Conservation (phyloP, 2,888 invertebrate genomes). For the Lapara coniferarum region DNA sequence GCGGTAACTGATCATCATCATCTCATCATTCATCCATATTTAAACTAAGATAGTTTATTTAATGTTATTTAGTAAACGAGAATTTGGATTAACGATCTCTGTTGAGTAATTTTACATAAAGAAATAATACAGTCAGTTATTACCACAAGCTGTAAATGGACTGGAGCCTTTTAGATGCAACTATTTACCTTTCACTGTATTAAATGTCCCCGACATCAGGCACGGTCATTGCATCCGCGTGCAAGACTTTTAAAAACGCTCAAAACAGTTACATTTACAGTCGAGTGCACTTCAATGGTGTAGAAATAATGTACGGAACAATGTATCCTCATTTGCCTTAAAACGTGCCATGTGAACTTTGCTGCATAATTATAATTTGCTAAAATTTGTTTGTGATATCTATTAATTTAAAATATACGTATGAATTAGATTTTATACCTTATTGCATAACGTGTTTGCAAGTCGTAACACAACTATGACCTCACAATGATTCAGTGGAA, state of each 20-base stretch:
- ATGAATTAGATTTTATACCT: conserved; percentile 3
- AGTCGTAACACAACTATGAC: conserved; percentile 13
- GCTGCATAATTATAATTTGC: neutral
- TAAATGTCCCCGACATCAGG: conserved; percentile 23
- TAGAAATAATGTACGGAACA: neutral
- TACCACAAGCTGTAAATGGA: conserved; percentile 20
- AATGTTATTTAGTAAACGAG: conserved; percentile 6
- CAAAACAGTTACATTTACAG: conserved; percentile 3
- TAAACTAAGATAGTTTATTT: conserved; percentile 20
- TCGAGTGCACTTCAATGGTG: neutral
- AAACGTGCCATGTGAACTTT: neutral
- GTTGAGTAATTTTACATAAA: conserved; percentile 26
- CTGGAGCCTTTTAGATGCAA: conserved; percentile 23
- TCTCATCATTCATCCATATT: conserved; percentile 15
- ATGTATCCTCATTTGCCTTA: neutral
- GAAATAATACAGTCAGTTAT: conserved; percentile 14
- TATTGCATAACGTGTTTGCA: conserved; percentile 11
- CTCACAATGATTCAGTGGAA: conserved; percentile 14
- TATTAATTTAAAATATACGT: neutral
- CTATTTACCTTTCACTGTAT: conserved; percentile 25
- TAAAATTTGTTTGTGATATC: neutral
- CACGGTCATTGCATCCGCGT: conserved; percentile 10
- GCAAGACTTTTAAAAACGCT: neutral
- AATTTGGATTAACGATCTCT: conserved; percentile 22
- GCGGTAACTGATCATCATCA: neutral